These are phyloP conservation scores for Xiphophorus maculatus DNA, from an alignment of 2,113 vertebrate genomes.

Conservation along the genomic window DNA sequence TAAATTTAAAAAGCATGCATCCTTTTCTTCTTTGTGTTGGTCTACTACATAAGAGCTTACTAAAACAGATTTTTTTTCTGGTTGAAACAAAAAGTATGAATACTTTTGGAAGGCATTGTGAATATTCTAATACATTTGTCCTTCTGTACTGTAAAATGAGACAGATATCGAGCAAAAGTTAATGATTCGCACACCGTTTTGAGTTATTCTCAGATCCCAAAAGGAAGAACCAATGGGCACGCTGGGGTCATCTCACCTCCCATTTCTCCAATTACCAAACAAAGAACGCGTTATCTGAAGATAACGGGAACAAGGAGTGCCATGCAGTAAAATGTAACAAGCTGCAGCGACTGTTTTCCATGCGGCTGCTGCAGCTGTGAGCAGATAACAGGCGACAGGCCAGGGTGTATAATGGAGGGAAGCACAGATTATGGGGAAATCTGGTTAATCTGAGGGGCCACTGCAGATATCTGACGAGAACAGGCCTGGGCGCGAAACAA, in stretches of 20 bases:
- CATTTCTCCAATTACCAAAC: constrained; percentile 7
- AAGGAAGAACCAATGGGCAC: background rate
- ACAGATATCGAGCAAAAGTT: background rate
- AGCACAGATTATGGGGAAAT: constrained; percentile 40
- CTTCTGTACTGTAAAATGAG: background rate
- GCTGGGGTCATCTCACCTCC: background rate
- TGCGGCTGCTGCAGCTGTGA: background rate
- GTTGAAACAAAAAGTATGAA: background rate
- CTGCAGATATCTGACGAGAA: constrained; percentile 13
- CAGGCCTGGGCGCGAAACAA: constrained; percentile 51
- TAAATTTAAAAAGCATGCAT: too few relatives aligned
- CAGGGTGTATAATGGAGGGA: background rate
- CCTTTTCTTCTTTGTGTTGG: too few relatives aligned
- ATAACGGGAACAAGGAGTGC: constrained; percentile 1
- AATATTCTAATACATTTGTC: background rate
- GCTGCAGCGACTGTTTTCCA: background rate
- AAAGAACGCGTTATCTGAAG: background rate
- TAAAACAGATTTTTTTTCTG: too few relatives aligned
- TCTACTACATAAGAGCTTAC: too few relatives aligned
- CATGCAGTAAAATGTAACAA: constrained; percentile 12
- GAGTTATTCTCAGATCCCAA: background rate
- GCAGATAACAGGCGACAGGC: background rate
- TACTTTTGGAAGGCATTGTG: background rate
- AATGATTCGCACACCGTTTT: background rate
- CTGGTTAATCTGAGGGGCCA: constrained; percentile 36